A percentile compares a stretch with the other conserved stretches of the same genome.
Evolutionary conservation across 2,797 vertebrate genomes (phyloP).

Genomic region (Cryptoprocta ferox): DNA sequence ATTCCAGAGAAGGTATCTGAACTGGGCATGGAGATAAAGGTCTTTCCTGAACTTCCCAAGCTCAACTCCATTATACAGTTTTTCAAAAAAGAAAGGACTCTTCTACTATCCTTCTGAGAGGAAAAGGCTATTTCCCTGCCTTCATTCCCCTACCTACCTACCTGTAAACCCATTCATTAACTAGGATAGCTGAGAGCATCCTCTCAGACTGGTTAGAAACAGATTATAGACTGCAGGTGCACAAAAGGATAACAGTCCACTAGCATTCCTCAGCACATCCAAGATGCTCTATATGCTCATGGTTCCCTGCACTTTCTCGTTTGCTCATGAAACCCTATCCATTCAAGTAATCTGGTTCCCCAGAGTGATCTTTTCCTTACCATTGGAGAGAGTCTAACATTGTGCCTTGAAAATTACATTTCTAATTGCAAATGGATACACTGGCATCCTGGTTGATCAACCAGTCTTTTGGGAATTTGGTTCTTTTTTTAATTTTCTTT

Average conservation of each 20-base stretch:
- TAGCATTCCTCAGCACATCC: not conserved
- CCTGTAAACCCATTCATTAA: not conserved
- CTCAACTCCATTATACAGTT: not conserved
- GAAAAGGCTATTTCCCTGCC: not conserved
- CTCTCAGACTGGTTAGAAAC: not conserved
- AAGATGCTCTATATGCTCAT: not conserved
- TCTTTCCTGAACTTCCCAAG: not conserved
- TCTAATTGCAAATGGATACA: not conserved
- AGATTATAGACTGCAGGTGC: not conserved
- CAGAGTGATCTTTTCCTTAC: not conserved
- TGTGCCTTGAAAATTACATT: not conserved
- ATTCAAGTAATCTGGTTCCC: not conserved
- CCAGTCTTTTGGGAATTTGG: not conserved
- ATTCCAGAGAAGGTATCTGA: not conserved
- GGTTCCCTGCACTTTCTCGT: not conserved
- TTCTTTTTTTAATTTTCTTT: not conserved
- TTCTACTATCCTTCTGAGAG: not conserved
- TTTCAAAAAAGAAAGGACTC: not conserved
- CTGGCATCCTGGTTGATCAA: not conserved
- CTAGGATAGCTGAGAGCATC: no score
- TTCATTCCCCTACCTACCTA: not conserved
- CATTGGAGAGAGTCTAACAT: not conserved
- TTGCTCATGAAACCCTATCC: not conserved
- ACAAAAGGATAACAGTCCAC: not conserved
- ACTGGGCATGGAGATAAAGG: not conserved